Conservation (phyloP, 1,140 invertebrate species). For the Bombyx mandarina region DNA sequence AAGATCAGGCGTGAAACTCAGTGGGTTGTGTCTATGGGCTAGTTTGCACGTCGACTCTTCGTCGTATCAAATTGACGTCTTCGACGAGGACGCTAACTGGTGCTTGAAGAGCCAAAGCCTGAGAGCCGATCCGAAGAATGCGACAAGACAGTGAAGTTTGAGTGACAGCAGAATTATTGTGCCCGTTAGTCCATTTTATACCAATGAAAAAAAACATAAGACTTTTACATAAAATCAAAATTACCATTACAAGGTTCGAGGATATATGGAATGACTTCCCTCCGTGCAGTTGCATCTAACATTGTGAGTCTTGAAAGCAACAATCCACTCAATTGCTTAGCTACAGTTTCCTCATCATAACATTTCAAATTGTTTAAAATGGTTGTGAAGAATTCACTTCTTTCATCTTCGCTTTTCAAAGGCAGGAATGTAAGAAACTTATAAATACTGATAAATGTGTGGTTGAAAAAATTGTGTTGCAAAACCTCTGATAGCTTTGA, state of each 20-base stretch:
- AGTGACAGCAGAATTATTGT: too few species aligned
- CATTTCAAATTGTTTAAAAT: slow-evolving; percentile 76
- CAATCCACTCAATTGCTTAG: slow-evolving; percentile 80
- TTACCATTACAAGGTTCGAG: slow-evolving; percentile 77
- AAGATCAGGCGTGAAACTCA: too few species aligned
- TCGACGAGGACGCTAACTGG: too few species aligned
- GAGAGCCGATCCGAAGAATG: too few species aligned
- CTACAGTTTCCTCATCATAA: slow-evolving; percentile 84
- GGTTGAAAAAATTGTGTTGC: slow-evolving; percentile 82
- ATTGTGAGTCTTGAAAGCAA: slow-evolving; percentile 87
- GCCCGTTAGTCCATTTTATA: too few species aligned
- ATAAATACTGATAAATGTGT: slow-evolving; percentile 86
- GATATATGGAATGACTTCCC: slow-evolving; percentile 81
- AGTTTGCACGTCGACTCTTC: too few species aligned
- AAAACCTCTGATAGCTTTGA: slow-evolving; percentile 76
- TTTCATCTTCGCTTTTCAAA: slow-evolving; percentile 82
- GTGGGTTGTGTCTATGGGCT: too few species aligned
- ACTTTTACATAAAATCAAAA: background rate
- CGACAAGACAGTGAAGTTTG: too few species aligned
- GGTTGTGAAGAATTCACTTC: slow-evolving; percentile 81
- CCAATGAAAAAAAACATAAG: too few species aligned
- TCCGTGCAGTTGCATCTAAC: slow-evolving; percentile 82
- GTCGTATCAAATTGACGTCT: too few species aligned
- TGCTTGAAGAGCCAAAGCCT: too few species aligned
- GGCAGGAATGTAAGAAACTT: slow-evolving; percentile 86